A percentile compares a stretch with the other conserved stretches of the same genome.
Evolutionary conservation across 2,113 vertebrate species (phyloP).

Genomic region (Sinocyclocheilus rhinocerous): DNA sequence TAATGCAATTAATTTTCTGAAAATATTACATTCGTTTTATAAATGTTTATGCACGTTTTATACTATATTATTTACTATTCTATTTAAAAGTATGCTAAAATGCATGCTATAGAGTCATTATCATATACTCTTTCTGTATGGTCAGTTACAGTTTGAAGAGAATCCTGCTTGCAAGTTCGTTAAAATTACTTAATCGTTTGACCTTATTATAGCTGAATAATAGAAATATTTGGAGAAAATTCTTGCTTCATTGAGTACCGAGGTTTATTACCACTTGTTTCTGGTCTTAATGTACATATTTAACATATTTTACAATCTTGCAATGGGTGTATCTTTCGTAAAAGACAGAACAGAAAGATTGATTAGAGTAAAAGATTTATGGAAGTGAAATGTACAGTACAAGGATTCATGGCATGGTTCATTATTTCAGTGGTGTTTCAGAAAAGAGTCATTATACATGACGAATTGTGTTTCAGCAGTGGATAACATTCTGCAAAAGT

Average conservation of each 20-base stretch:
- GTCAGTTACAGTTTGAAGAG: too few species aligned
- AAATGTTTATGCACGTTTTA: too few species aligned
- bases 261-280: not conserved
- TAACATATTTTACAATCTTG: not conserved
- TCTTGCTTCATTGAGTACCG: not conserved
- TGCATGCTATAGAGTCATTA: too few species aligned
- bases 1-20: too few species aligned
- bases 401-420: slow-evolving; percentile 8
- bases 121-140: too few species aligned
- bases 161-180: too few species aligned
- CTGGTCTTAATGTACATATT: not conserved
- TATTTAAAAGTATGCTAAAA: too few species aligned
- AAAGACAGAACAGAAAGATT: not conserved
- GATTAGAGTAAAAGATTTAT: not conserved
- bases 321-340: not conserved
- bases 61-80: too few species aligned
- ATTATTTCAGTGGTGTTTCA: not conserved
- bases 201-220: not conserved
- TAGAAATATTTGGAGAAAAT: not conserved
- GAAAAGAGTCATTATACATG: not conserved
- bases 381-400: slow-evolving; percentile 49
- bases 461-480: not conserved
- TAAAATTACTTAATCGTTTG: not conserved
- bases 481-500: not conserved
- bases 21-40: too few species aligned